Evolutionary conservation across 2,888 invertebrate genomes (phyloP).

Genomic region (Pogonocherus hispidulus): DNA sequence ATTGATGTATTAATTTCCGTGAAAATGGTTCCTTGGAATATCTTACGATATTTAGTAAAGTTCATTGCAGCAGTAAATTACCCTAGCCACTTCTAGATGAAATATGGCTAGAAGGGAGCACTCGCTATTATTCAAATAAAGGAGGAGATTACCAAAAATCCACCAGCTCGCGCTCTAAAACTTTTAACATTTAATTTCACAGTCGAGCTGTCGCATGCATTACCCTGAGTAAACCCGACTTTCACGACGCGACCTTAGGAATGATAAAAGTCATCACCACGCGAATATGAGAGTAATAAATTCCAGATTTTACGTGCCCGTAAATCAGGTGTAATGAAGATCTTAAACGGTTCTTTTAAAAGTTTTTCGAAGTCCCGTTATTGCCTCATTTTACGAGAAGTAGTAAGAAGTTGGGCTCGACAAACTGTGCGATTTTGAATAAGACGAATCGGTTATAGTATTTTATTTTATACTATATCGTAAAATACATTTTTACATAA

Average conservation of each 20-base stretch:
- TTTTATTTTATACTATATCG: no score
- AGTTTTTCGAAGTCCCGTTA: not conserved
- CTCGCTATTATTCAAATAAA: conserved; percentile 22
- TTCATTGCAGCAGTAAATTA: conserved; percentile 1
- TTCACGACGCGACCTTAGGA: conserved; percentile 41
- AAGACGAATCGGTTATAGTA: no score
- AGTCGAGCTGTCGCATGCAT: conserved; percentile 57
- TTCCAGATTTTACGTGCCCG: conserved; percentile 41
- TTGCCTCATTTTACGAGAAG: no score
- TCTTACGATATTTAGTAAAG: not conserved
- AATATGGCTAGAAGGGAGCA: conserved; percentile 15
- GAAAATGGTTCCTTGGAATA: not conserved
- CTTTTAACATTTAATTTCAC: conserved; percentile 63
- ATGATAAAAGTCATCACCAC: conserved; percentile 53
- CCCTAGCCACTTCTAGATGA: conserved; percentile 5
- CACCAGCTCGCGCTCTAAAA: conserved; percentile 46
- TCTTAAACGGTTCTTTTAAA: conserved; percentile 14
- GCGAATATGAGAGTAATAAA: conserved; percentile 55
- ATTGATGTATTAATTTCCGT: no score
- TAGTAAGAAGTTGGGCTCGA: no score
- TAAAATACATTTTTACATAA: no score
- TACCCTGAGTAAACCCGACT: conserved; percentile 44
- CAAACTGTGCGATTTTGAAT: no score
- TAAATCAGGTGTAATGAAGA: conserved; percentile 25
- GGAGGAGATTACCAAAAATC: conserved; percentile 28